These are phyloP conservation scores for Matsumyia berberina DNA, from an alignment of 2,888 invertebrate species.

Conservation along the genomic window DNA sequence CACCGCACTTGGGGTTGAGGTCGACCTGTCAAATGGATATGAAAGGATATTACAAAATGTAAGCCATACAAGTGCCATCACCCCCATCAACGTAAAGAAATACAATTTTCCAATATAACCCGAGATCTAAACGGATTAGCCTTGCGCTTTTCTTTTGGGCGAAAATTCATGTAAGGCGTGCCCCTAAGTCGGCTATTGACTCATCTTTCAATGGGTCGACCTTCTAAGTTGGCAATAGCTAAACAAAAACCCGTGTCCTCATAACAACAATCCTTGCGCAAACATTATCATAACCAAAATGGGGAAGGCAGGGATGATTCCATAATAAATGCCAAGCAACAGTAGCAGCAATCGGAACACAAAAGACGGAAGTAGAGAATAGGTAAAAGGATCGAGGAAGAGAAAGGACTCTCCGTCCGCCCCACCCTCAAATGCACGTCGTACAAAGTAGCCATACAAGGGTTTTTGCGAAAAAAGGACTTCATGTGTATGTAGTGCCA, in stretches of 20 bases:
- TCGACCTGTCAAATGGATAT: constrained; percentile 86
- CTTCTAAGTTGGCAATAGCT: constrained; percentile 42
- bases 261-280: constrained; percentile 50
- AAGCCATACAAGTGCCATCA: constrained; percentile 36
- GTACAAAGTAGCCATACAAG: constrained; percentile 33
- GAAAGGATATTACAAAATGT: constrained; percentile 14
- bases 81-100: neutral
- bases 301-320: constrained; percentile 29
- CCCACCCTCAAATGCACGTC: neutral
- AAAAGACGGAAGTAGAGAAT: constrained; percentile 21
- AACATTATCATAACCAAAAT: constrained; percentile 67
- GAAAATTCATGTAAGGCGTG: constrained; percentile 33
- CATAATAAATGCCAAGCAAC: constrained; percentile 68
- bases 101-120: constrained; percentile 48
- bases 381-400: neutral
- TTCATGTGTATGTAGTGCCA: constrained; percentile 12
- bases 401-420: neutral
- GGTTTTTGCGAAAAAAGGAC: constrained; percentile 25
- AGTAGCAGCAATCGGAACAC: constrained; percentile 50
- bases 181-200: constrained; percentile 16
- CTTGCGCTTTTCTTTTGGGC: constrained; percentile 34
- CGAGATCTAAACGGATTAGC: constrained; percentile 60
- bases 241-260: constrained; percentile 40
- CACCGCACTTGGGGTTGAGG: constrained; percentile 93
- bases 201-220: constrained; percentile 35